Evolutionary conservation across 2,797 vertebrate genomes (phyloP), one percentile per base, ranked within the genome.

Genomic region (Peromyscus melanophrys): DNA sequence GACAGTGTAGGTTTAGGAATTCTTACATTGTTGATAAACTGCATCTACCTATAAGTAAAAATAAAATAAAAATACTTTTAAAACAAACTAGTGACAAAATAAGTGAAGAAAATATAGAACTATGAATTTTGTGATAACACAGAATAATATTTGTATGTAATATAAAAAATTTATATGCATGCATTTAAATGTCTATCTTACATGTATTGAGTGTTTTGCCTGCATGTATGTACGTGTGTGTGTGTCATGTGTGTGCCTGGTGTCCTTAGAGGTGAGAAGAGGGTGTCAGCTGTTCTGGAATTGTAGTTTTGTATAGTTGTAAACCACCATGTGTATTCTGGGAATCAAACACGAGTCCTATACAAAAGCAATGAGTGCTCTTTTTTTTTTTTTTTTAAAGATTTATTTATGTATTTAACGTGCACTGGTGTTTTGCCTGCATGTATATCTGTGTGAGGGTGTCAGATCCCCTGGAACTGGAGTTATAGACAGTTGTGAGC

Each of bases 41-140:
- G 12, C 34, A n/a, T 67, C 43, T 92, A 75, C 21, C 82, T 78
- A 49, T 14, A 43, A 57, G 23, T 86, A 77, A 89, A 95, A 95
- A 78, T 94, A 92, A 92, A 90, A 94, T 89, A 93, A 86, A 83
- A 78, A 43, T 34, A 17, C 67, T 31, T 59, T 89, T 43, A 86
- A 31, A 63, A 75, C 4, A 83, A 43, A 57, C 27, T 84, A 69
- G 40, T n/a, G 25, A 87, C 88, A 76, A 92, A 89, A 89, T 76
- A 43, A 73, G 46, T 77, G 11, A 82, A 73, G 57, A 89, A 86
- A 25, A 83, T 37, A 25, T 6, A 90, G n/a, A n/a, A 9, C 29
- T 88, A 0, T 76, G 46, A 76, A 73, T 92, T 85, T 69, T 77
- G 65, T 65, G 34, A 67, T 91, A 57, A 67, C 37, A 29, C n/a